These are phyloP conservation scores for Arion vulgaris DNA, from an alignment of 1,140 invertebrate genomes.

Conservation along the genomic window DNA sequence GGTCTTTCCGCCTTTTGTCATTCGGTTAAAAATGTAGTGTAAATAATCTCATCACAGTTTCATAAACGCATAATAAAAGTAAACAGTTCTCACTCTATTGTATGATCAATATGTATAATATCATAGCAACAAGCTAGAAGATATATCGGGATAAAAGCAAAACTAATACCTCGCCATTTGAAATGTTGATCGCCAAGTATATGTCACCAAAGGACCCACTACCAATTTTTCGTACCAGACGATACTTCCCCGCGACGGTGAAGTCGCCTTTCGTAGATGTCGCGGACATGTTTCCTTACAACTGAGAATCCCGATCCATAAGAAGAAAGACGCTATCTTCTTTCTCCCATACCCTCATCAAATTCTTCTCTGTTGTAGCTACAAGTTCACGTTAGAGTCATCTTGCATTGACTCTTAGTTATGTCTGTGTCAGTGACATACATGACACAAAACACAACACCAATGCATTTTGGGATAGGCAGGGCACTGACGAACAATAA, in stretches of 20 bases:
- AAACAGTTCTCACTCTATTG: too few relatives aligned
- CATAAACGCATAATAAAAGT: too few relatives aligned
- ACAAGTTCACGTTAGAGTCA: not conserved
- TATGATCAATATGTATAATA: too few relatives aligned
- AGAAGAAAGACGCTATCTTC: not conserved
- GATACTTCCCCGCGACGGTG: constrained; percentile 86
- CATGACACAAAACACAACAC: constrained; percentile 23
- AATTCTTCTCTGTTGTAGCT: not conserved
- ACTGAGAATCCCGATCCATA: constrained; percentile 23
- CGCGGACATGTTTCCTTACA: constrained; percentile 25
- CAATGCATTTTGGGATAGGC: constrained; percentile 17
- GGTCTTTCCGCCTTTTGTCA: too few relatives aligned
- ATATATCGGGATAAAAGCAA: too few relatives aligned
- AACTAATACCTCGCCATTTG: constrained; percentile 96
- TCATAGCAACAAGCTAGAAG: too few relatives aligned
- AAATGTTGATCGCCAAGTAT: constrained; percentile 95
- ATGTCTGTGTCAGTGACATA: not conserved
- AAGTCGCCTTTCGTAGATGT: constrained; percentile 38
- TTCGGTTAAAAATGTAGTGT: too few relatives aligned
- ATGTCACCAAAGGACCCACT: constrained; percentile 99
- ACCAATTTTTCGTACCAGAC: constrained; percentile 96
- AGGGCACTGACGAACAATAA: not conserved
- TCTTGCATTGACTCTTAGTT: not conserved
- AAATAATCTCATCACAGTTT: too few relatives aligned
- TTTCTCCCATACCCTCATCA: constrained; percentile 1